Evolutionary conservation across 2,797 vertebrate genomes (phyloP), one percentile per base, ranked within the genome.

Genomic region (Peromyscus aztecus): DNA sequence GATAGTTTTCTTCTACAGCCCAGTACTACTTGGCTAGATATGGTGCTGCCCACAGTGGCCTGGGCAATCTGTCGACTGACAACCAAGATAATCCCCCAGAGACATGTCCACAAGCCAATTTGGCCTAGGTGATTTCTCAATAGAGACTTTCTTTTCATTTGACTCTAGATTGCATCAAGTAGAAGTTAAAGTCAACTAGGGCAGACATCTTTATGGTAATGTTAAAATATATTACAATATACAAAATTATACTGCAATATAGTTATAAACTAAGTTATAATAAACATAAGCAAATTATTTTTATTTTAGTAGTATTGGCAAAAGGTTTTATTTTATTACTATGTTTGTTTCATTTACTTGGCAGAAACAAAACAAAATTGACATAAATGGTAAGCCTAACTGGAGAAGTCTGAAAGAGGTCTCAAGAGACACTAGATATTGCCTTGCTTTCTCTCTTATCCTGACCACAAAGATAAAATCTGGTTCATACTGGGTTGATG

Each of bases 151-250:
- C 49, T 52, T 57, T 71, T 73, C n/a, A 21, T 16, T 17, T 11
- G 63, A 55, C 1, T 37, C 21, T 29, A 87, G 67, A 13, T 13
- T 87, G 49, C 73, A 57, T 31, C 14, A 57, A 87, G 49, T 27
- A 55, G 49, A 55, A 73, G 14, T 57, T 73, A 40, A 73, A 73
- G n/a, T 29, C n/a, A 73, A 71, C 2, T 13, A 87, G 6, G 49
- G n/a, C 24, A 73, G 23, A 71, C 52, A 29, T 69, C 34, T 75
- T 87, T 40, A 82, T n/a, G 29, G 34, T 67, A 49, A 71, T 19
- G 8, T 76, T 87, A 90, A 84, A 89, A 67, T 40, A 23, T 31
- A 75, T 52, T 94, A 27, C 40, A 82, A 86, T 59, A 43, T 59
- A 19, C 52, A 43, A 63, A 71, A 91, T 55, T 46, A 73, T 31